Conservation (phyloP, 2,797 vertebrate genomes). For the Ispidina picta region DNA sequence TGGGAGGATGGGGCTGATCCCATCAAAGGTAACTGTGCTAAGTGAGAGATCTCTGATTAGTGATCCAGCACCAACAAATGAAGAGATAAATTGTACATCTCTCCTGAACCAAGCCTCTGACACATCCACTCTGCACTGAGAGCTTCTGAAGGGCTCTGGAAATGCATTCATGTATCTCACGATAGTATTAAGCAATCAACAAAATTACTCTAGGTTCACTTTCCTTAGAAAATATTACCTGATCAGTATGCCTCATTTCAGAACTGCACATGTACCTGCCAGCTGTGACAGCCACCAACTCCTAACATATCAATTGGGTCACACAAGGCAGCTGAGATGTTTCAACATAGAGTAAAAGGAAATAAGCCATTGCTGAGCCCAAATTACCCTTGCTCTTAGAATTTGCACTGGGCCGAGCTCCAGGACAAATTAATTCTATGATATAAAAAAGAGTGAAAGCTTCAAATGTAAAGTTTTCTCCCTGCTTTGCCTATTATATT, state of each 20-base stretch:
- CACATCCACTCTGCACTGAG: not conserved
- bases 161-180: not conserved
- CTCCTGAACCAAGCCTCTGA: not conserved
- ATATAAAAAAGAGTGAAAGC: not conserved
- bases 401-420: not conserved
- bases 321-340: not conserved
- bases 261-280: not conserved
- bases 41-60: not conserved
- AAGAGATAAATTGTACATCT: not conserved
- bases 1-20: not conserved
- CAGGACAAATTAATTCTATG: not conserved
- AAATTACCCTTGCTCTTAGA: not conserved
- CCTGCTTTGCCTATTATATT: not conserved
- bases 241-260: not conserved
- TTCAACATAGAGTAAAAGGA: not conserved
- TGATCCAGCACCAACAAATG: not conserved
- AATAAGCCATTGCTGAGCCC: not conserved
- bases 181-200: not conserved
- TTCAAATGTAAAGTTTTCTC: slow-evolving; percentile 7
- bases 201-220: not conserved
- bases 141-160: not conserved
- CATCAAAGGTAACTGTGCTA: not conserved
- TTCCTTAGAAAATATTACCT: not conserved
- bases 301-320: not conserved
- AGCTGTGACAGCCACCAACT: not conserved